Percentiles rank a stretch among this genome's conserved stretches.
These are phyloP conservation scores for Trididemnum nubilum DNA, from an alignment of 23 tunicate species.

Conservation along the genomic window DNA sequence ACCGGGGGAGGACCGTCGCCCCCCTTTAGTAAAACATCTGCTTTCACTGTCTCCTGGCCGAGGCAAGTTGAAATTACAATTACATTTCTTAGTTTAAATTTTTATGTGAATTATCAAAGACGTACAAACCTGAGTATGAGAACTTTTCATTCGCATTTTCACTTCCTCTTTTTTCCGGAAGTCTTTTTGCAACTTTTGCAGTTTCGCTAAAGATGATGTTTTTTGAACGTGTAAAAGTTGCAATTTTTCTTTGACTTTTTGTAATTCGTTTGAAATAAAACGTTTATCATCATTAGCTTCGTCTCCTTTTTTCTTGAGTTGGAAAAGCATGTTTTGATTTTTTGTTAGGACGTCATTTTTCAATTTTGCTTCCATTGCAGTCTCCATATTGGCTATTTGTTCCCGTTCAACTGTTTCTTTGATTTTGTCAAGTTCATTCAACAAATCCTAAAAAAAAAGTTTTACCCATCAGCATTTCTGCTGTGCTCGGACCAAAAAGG, in stretches of 20 bases:
- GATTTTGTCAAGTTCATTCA: neutral
- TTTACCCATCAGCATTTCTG: too few species aligned
- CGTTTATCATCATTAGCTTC: neutral
- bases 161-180: slow-evolving; percentile 34
- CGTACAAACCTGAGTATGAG: neutral
- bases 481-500: too few species aligned
- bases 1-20: too few species aligned
- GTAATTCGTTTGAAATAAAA: neutral
- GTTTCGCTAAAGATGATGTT: neutral
- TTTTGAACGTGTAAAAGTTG: neutral
- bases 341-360: neutral
- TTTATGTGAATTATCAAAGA: too few species aligned
- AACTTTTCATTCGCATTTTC: neutral
- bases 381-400: neutral
- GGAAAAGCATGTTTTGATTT: neutral
- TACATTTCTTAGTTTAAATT: too few species aligned
- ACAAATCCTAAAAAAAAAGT: neutral
- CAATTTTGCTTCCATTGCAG: neutral
- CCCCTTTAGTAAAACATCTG: too few species aligned
- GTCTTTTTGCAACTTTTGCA: neutral
- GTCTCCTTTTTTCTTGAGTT: neutral
- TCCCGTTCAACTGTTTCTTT: neutral
- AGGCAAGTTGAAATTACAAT: too few species aligned
- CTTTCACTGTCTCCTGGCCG: too few species aligned
- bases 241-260: neutral